Evolutionary conservation across 1,140 invertebrate species (phyloP).

Genomic region (Metaphire vulgaris): DNA sequence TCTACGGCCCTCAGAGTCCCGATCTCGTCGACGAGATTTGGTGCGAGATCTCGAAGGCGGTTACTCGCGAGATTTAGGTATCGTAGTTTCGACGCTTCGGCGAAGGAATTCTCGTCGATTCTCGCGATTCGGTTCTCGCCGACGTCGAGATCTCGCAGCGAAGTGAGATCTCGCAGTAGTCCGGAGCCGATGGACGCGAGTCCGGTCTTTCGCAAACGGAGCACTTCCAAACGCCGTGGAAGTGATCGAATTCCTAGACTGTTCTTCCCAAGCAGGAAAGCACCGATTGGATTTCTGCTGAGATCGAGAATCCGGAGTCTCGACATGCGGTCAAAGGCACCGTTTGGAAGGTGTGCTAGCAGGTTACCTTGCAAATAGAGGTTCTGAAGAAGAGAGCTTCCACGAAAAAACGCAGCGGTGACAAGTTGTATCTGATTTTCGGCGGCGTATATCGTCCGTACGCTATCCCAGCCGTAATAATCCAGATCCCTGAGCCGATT

Average conservation of each 20-base stretch:
- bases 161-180: constrained; percentile 34
- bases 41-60: constrained; percentile 11
- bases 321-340: constrained; percentile 37
- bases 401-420: neutral
- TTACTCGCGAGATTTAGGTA: constrained; percentile 25
- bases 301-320: constrained; percentile 35
- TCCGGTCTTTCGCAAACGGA: constrained; percentile 33
- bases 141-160: constrained; percentile 34
- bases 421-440: neutral
- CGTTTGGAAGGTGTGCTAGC: constrained; percentile 30
- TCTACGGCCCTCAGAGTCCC: constrained; percentile 31
- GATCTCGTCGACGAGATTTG: constrained; percentile 3
- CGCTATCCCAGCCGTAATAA: constrained; percentile 36
- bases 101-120: constrained; percentile 26
- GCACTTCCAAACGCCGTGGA: constrained; percentile 20
- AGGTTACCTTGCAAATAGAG: constrained; percentile 33
- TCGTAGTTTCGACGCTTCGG: constrained; percentile 31
- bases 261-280: neutral
- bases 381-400: neutral
- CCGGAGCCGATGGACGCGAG: constrained; percentile 31
- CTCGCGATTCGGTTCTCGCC: constrained; percentile 33
- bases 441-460: constrained; percentile 28
- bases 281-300: constrained; percentile 33
- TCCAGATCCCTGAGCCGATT: constrained; percentile 35
- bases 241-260: neutral